Conservation (phyloP, 2,888 invertebrate species). For the Athalia circularis region DNA sequence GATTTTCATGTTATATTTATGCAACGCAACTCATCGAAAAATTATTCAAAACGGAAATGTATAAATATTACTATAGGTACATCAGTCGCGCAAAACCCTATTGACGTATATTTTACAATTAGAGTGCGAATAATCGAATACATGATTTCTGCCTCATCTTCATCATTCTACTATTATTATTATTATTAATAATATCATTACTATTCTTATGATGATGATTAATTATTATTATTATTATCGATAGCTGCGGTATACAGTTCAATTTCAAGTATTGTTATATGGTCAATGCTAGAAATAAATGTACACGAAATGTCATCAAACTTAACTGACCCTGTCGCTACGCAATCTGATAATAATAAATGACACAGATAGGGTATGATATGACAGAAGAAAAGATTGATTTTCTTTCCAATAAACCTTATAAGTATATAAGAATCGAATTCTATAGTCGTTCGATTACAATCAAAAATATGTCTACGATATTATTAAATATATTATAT, state of each 20-base stretch:
- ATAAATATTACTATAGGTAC: not conserved
- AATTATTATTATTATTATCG: constrained; percentile 40
- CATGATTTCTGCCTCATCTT: constrained; percentile 1
- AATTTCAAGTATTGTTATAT: constrained; percentile 48
- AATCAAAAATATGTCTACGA: too few species aligned
- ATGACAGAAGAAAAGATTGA: not conserved
- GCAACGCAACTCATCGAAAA: not conserved
- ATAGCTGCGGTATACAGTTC: constrained; percentile 1
- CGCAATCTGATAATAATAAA: constrained; percentile 15
- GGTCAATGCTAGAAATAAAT: constrained; percentile 51
- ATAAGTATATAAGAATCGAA: not conserved
- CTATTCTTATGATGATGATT: not conserved
- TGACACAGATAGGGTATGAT: not conserved
- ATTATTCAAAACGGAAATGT: not conserved
- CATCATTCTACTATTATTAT: not conserved
- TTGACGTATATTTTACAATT: not conserved
- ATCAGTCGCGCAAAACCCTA: too few species aligned
- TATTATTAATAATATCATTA: not conserved
- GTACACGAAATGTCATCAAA: constrained; percentile 64
- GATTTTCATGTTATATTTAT: not conserved
- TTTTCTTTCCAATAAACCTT: not conserved
- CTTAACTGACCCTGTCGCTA: constrained; percentile 11
- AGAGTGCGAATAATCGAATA: not conserved
- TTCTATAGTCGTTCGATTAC: too few species aligned
- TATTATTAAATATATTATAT: too few species aligned